Base-by-base conservation (phyloP, 2,113 vertebrate species). In the Neodontobutis hainanensis region DNA sequence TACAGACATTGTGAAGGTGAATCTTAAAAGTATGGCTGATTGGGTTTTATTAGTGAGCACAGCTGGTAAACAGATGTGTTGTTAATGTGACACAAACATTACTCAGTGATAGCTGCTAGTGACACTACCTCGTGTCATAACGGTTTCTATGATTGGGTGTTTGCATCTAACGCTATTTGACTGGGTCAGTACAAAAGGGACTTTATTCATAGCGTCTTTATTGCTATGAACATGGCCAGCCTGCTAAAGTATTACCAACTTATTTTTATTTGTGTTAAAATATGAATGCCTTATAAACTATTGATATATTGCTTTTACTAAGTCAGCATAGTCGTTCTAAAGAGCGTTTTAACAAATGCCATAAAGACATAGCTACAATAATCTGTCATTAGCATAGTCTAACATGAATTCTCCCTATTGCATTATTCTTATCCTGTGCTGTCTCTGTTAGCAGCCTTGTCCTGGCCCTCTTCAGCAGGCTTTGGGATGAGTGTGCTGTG, bases 401-500 rank as follows among this genome's bases (percentile, higher is more conserved):
- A 4, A 40, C 38, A 40, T 40, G 38, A 6, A 40, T 40, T 8
- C 38, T 40, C n/a, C n/a, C n/a, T 40, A 8, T 8, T 27, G 19
- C 19, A 27, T 27, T 40, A 5, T 46, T 14, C 44, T 46, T 46
- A 46, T 47, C 47, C 75, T 61, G 42, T 36, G 27, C 35, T 49
- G 45, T 19, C 75, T 35, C n/a, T 47, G 16, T 27, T 62, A 12
- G 59, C 35, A 4, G 56, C 65, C 50, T 64, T 7, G 34, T 35
- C 42, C 19, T 36, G 65, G 11, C 51, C 40, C 48, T 57, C 59
- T 65, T 68, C 49, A 34, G 61, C 5, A 44, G 81, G 70, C 62
- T 61, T 46, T 58, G 74, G 60, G 62, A 59, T 46, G 53, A 67
- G 68, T 55, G 63, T 51, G 47, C 43, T 35, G 15, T 11, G 43